Percentiles rank a stretch among this genome's conserved stretches.
phyloP scores from a whole-genome alignment of 2,888 invertebrate species.

The Anthophora plumipes region DNA sequence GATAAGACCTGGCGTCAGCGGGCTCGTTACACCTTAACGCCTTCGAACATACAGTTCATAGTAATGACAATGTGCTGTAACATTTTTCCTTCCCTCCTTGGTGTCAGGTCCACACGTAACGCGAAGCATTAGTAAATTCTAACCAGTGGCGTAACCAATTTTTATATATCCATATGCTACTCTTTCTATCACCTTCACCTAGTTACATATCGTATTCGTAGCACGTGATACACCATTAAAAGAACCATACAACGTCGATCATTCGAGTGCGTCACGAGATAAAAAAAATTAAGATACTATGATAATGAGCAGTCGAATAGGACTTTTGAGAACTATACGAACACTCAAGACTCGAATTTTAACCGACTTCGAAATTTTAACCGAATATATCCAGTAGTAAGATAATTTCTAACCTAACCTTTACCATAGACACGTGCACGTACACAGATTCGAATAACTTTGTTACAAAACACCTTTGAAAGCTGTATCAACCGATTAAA shows the following conservation, averaged over 20 bases:
- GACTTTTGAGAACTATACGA: neutral
- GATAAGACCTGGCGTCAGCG: conserved; percentile 24
- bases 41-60: neutral
- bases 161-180: conserved; percentile 10
- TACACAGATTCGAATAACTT: no score
- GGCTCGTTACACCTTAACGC: neutral
- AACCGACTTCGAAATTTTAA: no score
- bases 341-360: neutral
- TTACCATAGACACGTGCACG: no score
- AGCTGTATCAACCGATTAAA: neutral
- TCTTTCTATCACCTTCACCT: conserved; percentile 22
- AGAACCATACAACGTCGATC: conserved; percentile 4
- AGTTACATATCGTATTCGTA: conserved; percentile 19
- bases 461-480: neutral
- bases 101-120: neutral
- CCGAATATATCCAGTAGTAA: neutral
- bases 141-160: neutral
- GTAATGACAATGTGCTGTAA: neutral
- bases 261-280: neutral
- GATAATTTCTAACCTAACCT: neutral
- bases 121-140: conserved; percentile 13
- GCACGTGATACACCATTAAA: neutral
- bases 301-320: neutral
- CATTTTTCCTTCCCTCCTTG: no score
- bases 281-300: conserved; percentile 12